Base-by-base conservation (phyloP, 2,888 invertebrate genomes). In the Drosophila paranaensis region DNA sequence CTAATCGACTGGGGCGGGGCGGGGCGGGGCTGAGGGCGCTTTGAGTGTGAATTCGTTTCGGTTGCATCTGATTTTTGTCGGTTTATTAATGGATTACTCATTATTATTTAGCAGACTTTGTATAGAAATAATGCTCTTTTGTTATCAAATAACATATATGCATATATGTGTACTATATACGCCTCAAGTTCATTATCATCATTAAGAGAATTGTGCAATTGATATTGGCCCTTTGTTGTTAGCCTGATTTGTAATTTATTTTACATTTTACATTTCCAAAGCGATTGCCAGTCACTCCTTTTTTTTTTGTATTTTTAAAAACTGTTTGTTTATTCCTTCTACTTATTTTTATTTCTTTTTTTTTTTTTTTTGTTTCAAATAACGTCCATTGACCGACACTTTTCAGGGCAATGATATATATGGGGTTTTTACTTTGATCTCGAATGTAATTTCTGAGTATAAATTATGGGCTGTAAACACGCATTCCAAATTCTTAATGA, bases 171-270 rank as follows among this genome's bases (percentile, higher is more conserved):
- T n/a, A n/a, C n/a, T 10, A 79, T 66, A 61, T 56, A 57, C 60
- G 77, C 67, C 66, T 83, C 89, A 86, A 86, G 86, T 86, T 86
- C 89, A 86, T 88, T 86, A 88, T 88, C 89, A 88, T 83, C 87
- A 74, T 86, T 83, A 80, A 81, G 60, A 45, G 48, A 58, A 56
- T 81, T 81, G 81, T 77, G 77, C 71, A 81, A 79, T 77, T 74
- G 67, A 57, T 51, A 75, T 61, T 71, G 37, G 60, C 50, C 27
- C 45, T 60, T 70, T 40, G 25, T 71, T 60, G 46, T 70, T 68
- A 39, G 67, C 74, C 54, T 43, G 69, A 74, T 71, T 68, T 71
- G 66, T 64, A 62, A 77, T 56, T 57, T 48, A 72, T 60, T 62
- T 60, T 64, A 69, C 53, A 69, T 55, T 53, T 68, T 63, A 73